Conservation (phyloP, 2,113 vertebrate species). For the Paramormyrops kingsleyae region DNA sequence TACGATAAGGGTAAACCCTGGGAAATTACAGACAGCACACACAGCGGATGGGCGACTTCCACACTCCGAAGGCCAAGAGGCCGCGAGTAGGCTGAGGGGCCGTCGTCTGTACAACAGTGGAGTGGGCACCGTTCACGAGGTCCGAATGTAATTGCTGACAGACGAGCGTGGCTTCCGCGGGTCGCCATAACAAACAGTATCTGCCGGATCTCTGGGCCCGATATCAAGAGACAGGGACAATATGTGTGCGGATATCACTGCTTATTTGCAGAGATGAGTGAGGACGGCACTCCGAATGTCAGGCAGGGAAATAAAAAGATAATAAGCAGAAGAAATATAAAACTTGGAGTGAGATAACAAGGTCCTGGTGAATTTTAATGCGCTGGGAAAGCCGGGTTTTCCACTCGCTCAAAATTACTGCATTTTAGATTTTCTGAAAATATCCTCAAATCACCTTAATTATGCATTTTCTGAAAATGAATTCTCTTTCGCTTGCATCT, state of each 20-base stretch:
- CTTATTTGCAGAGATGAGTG: conserved; percentile 1
- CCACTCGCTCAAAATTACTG: background rate
- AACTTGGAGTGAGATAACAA: background rate
- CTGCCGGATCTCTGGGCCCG: background rate
- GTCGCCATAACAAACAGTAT: background rate
- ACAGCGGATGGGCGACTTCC: background rate
- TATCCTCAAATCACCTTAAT: background rate
- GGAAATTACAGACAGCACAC: background rate
- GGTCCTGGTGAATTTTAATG: background rate
- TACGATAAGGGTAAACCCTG: background rate
- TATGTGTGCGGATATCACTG: background rate
- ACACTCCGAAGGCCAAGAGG: background rate
- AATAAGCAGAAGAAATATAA: background rate
- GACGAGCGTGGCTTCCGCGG: background rate
- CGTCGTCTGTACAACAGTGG: background rate
- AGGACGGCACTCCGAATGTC: background rate
- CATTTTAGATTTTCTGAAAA: background rate
- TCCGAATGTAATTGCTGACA: background rate
- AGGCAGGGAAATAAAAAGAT: background rate
- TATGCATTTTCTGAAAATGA: background rate
- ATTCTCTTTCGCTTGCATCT: background rate
- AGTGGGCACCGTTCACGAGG: background rate
- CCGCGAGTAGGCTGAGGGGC: background rate
- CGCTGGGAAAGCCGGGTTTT: background rate
- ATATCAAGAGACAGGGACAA: background rate